Percentiles rank a stretch among this genome's conserved stretches.
phyloP scores from a whole-genome alignment of 1,140 invertebrate species.

The Globodera ellingtonae region DNA sequence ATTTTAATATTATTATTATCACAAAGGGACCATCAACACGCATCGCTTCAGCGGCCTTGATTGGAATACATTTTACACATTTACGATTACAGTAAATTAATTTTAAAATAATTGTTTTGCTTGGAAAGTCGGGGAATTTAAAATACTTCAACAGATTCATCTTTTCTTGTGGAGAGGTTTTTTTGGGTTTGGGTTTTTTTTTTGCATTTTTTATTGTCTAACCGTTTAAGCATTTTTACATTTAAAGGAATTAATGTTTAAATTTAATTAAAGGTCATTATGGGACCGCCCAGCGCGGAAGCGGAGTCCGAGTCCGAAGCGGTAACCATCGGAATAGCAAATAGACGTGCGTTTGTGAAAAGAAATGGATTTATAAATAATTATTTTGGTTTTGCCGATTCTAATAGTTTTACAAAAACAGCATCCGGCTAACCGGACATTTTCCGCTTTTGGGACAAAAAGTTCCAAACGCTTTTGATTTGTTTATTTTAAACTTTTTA shows the following conservation, averaged over 20 bases:
- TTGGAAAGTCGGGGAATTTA: too few species aligned
- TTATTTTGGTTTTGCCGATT: too few species aligned
- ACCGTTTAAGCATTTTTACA: not conserved
- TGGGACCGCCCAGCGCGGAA: conserved; percentile 57
- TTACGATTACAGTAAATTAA: conserved; percentile 49
- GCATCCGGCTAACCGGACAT: too few species aligned
- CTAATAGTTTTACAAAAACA: too few species aligned
- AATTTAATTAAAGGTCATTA: conserved; percentile 54
- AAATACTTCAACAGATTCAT: not conserved
- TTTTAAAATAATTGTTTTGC: conserved; percentile 9
- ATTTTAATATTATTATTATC: conserved; percentile 3
- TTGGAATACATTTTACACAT: conserved; percentile 62
- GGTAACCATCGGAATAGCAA: conserved; percentile 54
- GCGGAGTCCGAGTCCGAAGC: conserved; percentile 62
- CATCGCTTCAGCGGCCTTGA: conserved; percentile 54
- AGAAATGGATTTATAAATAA: not conserved
- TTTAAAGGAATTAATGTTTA: not conserved
- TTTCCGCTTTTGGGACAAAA: too few species aligned
- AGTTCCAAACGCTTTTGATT: too few species aligned
- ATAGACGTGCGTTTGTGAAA: conserved; percentile 29
- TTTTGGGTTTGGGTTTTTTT: too few species aligned
- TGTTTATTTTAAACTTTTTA: too few species aligned
- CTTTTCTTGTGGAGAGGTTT: too few species aligned
- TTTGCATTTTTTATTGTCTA: too few species aligned
- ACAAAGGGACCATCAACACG: conserved; percentile 44